Conservation (phyloP, 2,113 vertebrate genomes). For the Piaya cayana region DNA sequence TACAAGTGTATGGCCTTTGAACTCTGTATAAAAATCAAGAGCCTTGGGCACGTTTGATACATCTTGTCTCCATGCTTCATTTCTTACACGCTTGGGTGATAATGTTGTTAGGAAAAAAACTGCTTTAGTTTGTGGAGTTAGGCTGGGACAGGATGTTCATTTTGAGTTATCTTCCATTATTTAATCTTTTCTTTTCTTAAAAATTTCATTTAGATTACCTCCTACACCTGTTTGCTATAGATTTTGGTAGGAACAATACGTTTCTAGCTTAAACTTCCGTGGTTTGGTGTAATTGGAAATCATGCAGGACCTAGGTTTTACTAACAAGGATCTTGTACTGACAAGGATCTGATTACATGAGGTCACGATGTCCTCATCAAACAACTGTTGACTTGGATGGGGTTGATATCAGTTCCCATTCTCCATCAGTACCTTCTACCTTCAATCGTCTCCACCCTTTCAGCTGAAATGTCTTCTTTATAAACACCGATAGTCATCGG, state of each 20-base stretch:
- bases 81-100: background rate
- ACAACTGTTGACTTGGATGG: background rate
- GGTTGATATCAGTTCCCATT: background rate
- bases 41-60: background rate
- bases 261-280: background rate
- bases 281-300: background rate
- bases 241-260: background rate
- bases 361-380: background rate
- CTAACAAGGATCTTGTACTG: background rate
- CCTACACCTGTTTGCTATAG: background rate
- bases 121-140: background rate
- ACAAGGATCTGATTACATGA: background rate
- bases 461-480: background rate
- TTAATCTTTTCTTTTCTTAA: background rate
- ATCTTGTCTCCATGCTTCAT: background rate
- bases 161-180: background rate
- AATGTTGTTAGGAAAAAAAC: background rate
- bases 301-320: background rate
- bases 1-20: background rate
- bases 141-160: background rate
- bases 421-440: background rate
- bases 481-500: background rate
- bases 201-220: background rate
- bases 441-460: background rate
- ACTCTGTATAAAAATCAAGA: background rate